A percentile compares a stretch with the other conserved stretches of the same genome.
Conservation (phyloP, 1,140 invertebrate species). For the Lepidostoma basale region DNA sequence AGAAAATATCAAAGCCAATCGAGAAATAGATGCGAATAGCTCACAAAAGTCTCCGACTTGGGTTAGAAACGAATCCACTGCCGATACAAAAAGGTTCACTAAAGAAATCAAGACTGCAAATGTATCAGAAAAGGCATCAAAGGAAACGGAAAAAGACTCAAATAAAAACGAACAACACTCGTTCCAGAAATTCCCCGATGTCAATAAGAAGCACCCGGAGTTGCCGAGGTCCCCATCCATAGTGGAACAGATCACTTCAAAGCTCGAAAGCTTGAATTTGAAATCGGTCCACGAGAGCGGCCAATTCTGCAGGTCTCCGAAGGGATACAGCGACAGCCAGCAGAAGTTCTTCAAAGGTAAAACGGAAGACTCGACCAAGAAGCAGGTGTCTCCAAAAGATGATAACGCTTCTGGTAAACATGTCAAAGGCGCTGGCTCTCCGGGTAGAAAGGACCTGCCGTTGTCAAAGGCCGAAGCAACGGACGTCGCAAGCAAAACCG, state of each 20-base stretch:
- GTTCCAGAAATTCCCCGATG: conserved; percentile 6
- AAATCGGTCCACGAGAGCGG: conserved; percentile 35
- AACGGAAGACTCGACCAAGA: neutral
- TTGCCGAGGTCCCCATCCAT: conserved; percentile 34
- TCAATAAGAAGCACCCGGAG: neutral
- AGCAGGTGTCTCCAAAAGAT: neutral
- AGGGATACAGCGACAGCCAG: conserved; percentile 33
- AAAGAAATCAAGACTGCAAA: neutral
- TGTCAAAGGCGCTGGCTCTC: neutral
- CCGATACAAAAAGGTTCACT: neutral
- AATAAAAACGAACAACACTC: conserved; percentile 23
- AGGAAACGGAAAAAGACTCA: neutral
- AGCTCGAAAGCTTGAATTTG: conserved; percentile 41
- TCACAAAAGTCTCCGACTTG: neutral
- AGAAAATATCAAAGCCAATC: conserved; percentile 12
- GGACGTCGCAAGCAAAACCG: neutral
- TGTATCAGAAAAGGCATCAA: neutral
- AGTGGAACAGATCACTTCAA: conserved; percentile 43
- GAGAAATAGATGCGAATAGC: neutral
- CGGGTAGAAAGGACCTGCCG: neutral
- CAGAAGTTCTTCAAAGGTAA: conserved; percentile 40
- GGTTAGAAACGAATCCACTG: neutral
- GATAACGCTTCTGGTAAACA: neutral
- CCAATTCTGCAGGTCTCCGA: conserved; percentile 30
- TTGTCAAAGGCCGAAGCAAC: neutral